Base-by-base conservation (phyloP, 2,888 invertebrate species). In the Brachynemurus nebulosus region DNA sequence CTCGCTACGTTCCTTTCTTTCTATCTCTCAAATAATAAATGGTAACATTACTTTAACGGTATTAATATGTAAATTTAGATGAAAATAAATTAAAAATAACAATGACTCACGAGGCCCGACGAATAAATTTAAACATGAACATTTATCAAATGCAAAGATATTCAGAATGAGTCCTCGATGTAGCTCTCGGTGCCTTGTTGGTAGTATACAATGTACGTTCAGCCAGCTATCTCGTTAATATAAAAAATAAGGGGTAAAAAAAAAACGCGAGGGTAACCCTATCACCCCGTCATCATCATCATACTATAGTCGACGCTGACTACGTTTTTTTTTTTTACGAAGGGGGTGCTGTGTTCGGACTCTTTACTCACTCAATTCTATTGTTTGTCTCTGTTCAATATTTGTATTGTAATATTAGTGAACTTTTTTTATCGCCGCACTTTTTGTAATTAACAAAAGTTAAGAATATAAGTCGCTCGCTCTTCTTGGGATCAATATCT, bases 141-240 rank as follows among this genome's bases (percentile, higher is more conserved):
- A 42, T 42, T 42, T 42, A 42, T 42, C 44, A 44, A 44, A 44
- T 44, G 44, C 44, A 44, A 44, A 44, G 44, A 44, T 38, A 44
- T 44, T 44, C 38, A 21, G 44, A 44, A 44, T 44, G 44, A 38
- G 38, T 37, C 18, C 12, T 12, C 16, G 37, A 19, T 16, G 37
- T 37, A 19, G 37, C 18, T 30, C 30, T n/a, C n/a, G n/a, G n/a
- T n/a, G n/a, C n/a, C n/a, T n/a, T n/a, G n/a, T n/a, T n/a, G n/a
- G n/a, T n/a, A n/a, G n/a, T n/a, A n/a, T n/a, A n/a, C n/a, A n/a
- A 30, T 30, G 30, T 30, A n/a, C 5, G 30, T 30, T n/a, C 14
- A 30, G 30, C 14, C 2, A 23, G 20, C 42, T 34, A 44, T 44
- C 44, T 44, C 37, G 44, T 44, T 44, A 44, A 44, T 44, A 44